A percentile compares a stretch with the other conserved stretches of the same genome.
Evolutionary conservation across 1,140 invertebrate genomes (phyloP).

Genomic region (Macrotrachela quadricornifera): DNA sequence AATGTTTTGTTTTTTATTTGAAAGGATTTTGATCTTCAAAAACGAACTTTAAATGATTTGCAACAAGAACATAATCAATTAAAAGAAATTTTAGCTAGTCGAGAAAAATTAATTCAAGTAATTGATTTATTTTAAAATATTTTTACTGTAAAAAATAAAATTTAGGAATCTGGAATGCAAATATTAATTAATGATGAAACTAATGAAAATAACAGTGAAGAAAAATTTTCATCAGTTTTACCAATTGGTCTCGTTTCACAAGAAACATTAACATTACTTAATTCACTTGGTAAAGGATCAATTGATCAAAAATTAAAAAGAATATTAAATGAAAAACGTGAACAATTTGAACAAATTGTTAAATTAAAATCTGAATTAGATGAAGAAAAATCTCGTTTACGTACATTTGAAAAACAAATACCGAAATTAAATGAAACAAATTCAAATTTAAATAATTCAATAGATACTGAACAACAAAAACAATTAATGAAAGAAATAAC

Average conservation of each 20-base stretch:
- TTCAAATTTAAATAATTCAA: too few relatives aligned
- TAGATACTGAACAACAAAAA: not conserved
- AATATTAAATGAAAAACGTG: constrained; percentile 7
- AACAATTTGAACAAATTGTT: not conserved
- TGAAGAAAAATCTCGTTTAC: not conserved
- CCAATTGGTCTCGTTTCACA: constrained; percentile 3
- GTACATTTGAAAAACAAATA: constrained; percentile 3
- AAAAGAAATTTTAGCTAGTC: constrained; percentile 5
- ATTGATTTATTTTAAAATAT: not conserved
- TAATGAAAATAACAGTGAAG: not conserved
- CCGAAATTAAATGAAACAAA: too few relatives aligned
- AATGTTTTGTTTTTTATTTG: not conserved
- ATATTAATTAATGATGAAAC: not conserved
- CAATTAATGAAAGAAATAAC: constrained; percentile 8
- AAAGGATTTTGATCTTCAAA: constrained; percentile 6
- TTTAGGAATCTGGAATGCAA: not conserved
- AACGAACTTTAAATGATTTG: constrained; percentile 1
- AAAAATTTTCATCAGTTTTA: constrained; percentile 3
- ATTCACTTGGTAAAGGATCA: constrained; percentile 4
- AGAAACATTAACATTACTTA: not conserved
- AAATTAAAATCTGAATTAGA: not conserved
- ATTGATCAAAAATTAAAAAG: constrained; percentile 6
- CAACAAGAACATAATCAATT: constrained; percentile 4
- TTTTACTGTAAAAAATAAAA: not conserved
- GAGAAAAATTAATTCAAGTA: constrained; percentile 3